Conservation (phyloP, 2,888 invertebrate genomes). For the Macrosiphum euphorbiae region DNA sequence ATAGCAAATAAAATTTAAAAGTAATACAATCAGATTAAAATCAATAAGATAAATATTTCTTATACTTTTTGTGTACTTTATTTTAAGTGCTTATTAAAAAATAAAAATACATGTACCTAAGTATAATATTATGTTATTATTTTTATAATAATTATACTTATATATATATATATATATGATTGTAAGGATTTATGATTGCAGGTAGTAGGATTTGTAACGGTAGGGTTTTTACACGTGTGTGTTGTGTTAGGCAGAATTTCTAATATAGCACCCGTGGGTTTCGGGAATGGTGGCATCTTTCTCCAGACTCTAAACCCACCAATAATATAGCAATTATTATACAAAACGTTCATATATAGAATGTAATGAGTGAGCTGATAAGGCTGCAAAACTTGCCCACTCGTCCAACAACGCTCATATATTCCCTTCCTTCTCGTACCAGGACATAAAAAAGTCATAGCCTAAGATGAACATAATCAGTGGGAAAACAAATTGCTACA, state of each 20-base stretch:
- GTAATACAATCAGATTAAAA: background rate
- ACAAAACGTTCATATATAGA: background rate
- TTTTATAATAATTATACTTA: background rate
- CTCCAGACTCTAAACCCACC: too few relatives aligned
- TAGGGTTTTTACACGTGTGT: too few relatives aligned
- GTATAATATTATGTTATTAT: background rate
- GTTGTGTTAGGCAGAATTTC: too few relatives aligned
- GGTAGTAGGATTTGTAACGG: too few relatives aligned
- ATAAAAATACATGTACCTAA: background rate
- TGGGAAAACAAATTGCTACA: background rate
- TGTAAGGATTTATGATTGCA: too few relatives aligned
- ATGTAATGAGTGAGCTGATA: background rate
- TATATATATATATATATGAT: too few relatives aligned
- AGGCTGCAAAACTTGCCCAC: background rate
- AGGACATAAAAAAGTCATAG: background rate
- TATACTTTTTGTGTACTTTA: background rate
- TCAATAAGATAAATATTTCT: background rate
- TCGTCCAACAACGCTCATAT: background rate
- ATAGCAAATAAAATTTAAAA: background rate
- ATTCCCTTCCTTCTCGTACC: background rate
- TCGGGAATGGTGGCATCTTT: too few relatives aligned
- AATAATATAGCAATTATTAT: background rate
- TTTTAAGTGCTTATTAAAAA: background rate
- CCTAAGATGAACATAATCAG: background rate
- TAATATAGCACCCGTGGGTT: too few relatives aligned